Percentiles rank a stretch among this genome's conserved stretches.
Conservation (phyloP, 2,797 vertebrate genomes). For the Acrocephalus scirpaceus region DNA sequence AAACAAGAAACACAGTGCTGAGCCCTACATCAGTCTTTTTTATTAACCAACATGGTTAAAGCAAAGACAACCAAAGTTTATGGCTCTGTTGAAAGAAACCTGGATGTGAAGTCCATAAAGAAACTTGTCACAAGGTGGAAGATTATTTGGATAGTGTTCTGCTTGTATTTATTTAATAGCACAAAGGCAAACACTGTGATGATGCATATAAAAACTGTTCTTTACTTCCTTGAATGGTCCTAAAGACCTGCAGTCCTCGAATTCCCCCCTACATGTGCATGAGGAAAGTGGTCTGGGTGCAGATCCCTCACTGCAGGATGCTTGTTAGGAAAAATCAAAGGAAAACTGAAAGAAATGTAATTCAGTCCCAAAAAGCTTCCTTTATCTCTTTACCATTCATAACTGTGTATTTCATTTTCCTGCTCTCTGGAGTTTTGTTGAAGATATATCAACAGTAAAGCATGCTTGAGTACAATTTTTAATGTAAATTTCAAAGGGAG, state of each 20-base stretch:
- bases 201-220: background rate
- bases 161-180: background rate
- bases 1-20: background rate
- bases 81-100: background rate
- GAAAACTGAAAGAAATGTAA: background rate
- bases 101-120: background rate
- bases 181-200: background rate
- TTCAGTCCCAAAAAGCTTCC: background rate
- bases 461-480: background rate
- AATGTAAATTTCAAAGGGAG: background rate
- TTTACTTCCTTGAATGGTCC: background rate
- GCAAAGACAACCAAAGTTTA: background rate
- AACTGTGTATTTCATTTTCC: background rate
- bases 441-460: background rate
- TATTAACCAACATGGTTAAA: background rate
- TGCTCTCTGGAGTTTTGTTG: background rate
- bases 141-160: background rate
- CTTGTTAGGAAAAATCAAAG: background rate
- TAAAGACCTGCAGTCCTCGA: background rate
- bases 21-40: background rate
- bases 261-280: too few relatives aligned
- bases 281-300: background rate
- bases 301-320: background rate
- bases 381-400: background rate
- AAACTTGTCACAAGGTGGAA: fast-evolving